These are phyloP conservation scores for Anas flavirostris DNA, from an alignment of 2,797 vertebrate genomes.

Conservation along the genomic window DNA sequence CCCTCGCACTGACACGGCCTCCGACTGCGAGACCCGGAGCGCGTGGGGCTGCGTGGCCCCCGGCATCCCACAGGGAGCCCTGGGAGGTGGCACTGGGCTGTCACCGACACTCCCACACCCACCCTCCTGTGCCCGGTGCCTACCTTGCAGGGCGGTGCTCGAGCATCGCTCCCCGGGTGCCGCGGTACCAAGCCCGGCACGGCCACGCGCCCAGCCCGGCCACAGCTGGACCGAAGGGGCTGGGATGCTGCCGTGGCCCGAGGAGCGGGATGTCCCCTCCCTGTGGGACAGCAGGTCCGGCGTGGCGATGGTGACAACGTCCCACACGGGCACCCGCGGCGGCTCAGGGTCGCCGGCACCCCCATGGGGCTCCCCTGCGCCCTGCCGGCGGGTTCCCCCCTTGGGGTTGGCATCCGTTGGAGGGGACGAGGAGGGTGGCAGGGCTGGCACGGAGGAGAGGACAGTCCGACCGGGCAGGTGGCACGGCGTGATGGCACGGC, in stretches of 20 bases:
- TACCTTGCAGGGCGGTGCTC: neutral
- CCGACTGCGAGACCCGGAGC: accelerated
- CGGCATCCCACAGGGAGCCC: accelerated
- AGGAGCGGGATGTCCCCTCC: neutral
- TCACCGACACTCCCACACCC: neutral
- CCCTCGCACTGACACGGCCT: accelerated
- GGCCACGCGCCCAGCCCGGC: neutral
- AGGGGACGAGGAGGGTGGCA: neutral
- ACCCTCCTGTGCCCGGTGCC: neutral
- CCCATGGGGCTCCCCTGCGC: neutral
- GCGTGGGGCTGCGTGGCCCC: accelerated
- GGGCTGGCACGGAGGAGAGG: neutral
- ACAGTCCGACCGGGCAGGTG: neutral
- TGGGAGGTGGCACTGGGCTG: neutral
- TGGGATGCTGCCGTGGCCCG: neutral
- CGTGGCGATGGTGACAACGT: neutral
- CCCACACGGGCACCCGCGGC: accelerated
- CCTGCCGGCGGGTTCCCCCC: neutral
- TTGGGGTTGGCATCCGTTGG: neutral
- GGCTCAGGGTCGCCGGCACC: neutral
- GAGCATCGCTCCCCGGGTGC: neutral
- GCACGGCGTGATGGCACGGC: accelerated
- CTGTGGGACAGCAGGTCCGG: neutral
- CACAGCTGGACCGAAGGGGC: neutral
- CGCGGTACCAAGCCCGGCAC: too few relatives aligned